These are phyloP conservation scores for Musca domestica DNA, from an alignment of 1,140 invertebrate species.

Conservation along the genomic window DNA sequence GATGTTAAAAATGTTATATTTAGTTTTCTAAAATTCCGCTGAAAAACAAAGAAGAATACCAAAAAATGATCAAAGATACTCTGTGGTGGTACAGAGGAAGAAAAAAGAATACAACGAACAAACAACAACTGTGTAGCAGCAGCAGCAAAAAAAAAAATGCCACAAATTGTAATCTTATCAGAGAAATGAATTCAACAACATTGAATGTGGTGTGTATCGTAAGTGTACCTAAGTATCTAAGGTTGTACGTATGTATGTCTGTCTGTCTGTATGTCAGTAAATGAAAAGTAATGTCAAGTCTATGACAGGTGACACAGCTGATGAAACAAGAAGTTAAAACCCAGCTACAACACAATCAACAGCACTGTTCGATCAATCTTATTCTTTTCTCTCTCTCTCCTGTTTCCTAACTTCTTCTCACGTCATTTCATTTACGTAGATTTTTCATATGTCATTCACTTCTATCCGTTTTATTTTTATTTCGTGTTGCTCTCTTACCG, in stretches of 20 bases:
- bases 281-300: too few species aligned
- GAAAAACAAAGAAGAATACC: not conserved
- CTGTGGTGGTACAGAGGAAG: not conserved
- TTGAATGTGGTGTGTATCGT: not conserved
- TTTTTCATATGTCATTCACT: too few species aligned
- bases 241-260: too few species aligned
- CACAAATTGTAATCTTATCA: slow-evolving; percentile 19
- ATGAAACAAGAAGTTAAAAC: slow-evolving; percentile 7
- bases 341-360: not conserved
- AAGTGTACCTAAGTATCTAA: too few species aligned
- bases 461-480: too few species aligned
- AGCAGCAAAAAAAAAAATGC: not conserved
- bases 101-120: slow-evolving; percentile 2
- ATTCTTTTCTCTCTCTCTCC: too few species aligned
- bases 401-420: too few species aligned
- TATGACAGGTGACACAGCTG: slow-evolving; percentile 10
- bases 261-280: too few species aligned
- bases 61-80: slow-evolving; percentile 1
- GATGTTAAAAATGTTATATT: slow-evolving; percentile 6
- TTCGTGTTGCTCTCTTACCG: too few species aligned
- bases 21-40: not conserved
- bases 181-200: not conserved
- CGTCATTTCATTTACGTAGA: too few species aligned
- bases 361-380: too few species aligned
- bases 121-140: not conserved